Conservation (phyloP, 2,797 vertebrate species). For the Syngnathus rostellatus region DNA sequence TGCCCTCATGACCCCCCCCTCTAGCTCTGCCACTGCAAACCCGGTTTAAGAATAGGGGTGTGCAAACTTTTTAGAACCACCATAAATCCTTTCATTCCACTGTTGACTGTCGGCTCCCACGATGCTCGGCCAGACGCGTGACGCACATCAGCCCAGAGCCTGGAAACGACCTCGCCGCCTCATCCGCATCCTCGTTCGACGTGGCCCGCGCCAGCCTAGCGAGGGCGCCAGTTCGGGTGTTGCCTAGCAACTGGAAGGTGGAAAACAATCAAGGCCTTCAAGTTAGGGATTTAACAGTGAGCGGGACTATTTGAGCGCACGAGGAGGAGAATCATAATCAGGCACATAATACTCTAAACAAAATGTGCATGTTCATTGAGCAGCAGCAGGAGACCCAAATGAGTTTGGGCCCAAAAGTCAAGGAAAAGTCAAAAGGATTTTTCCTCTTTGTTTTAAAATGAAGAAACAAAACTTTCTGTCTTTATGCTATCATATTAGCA, state of each 20-base stretch:
- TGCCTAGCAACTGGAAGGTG: slow-evolving; percentile 64
- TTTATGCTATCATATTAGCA: no score
- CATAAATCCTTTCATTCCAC: neutral
- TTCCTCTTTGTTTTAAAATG: no score
- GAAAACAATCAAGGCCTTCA: slow-evolving; percentile 42
- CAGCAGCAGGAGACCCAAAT: neutral
- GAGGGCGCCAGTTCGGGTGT: slow-evolving; percentile 52
- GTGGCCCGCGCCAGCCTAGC: slow-evolving; percentile 34
- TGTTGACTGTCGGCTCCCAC: neutral
- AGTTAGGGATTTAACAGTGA: slow-evolving; percentile 39
- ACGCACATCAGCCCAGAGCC: neutral
- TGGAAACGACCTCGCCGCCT: slow-evolving; percentile 10
- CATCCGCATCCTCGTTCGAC: slow-evolving; percentile 19
- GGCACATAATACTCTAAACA: neutral
- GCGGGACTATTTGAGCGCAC: slow-evolving; percentile 3
- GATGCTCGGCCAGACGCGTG: neutral
- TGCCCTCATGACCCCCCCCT: no score
- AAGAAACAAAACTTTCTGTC: no score
- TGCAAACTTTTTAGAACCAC: slow-evolving; percentile 8
- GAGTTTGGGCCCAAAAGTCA: neutral
- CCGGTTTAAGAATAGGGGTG: neutral
- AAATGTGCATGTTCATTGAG: neutral
- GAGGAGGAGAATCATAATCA: neutral
- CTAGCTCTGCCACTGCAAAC: neutral
- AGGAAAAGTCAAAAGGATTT: no score